These are phyloP conservation scores for Hemiprocne comata DNA, from an alignment of 2,113 vertebrate species.

Conservation along the genomic window DNA sequence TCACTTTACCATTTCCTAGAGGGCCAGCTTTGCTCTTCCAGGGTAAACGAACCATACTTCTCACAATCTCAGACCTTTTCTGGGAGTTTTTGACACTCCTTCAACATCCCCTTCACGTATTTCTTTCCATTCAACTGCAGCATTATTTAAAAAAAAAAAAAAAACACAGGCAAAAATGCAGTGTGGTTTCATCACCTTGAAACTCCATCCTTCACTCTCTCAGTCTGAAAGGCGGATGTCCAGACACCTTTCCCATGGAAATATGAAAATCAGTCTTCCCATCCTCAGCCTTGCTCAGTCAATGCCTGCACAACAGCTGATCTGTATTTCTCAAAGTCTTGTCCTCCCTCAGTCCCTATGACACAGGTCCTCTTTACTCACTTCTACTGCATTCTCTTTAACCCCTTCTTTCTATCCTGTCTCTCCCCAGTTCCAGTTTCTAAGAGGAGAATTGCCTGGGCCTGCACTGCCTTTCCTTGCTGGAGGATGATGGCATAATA, in stretches of 20 bases:
- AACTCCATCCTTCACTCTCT: neutral
- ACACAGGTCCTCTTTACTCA: neutral
- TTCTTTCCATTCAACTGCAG: neutral
- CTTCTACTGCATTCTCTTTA: neutral
- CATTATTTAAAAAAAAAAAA: neutral
- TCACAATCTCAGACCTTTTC: neutral
- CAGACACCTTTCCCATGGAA: neutral
- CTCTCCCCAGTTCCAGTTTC: neutral
- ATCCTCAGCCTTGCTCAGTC: neutral
- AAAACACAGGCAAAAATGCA: neutral
- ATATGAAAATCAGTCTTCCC: neutral
- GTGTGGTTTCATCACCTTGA: neutral
- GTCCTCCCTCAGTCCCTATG: neutral
- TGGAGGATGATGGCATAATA: neutral
- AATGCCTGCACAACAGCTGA: neutral
- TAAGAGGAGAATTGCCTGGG: neutral
- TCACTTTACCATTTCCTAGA: neutral
- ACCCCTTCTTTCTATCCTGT: neutral
- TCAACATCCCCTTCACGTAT: neutral
- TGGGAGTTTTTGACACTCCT: neutral
- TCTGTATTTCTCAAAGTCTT: neutral
- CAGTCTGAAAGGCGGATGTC: neutral
- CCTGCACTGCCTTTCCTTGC: neutral
- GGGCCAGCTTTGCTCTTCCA: neutral
- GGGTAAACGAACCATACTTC: neutral